Evolutionary conservation across 2,113 vertebrate genomes (phyloP).

Genomic region (Callospermophilus lateralis): DNA sequence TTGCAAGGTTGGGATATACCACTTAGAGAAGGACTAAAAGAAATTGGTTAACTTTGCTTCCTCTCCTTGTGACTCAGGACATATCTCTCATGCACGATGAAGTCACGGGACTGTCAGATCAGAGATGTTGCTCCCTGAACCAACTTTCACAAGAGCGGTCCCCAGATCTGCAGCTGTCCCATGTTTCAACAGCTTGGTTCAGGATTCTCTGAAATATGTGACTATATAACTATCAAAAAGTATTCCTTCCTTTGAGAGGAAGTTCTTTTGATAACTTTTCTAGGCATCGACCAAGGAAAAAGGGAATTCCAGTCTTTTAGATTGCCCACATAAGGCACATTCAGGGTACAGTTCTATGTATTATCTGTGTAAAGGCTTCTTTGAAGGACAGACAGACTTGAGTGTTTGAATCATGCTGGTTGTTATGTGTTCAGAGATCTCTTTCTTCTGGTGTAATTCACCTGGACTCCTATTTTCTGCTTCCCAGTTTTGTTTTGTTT

Average conservation of each 20-base stretch:
- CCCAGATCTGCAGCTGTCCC: background rate
- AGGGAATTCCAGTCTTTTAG: background rate
- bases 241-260: background rate
- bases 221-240: background rate
- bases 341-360: background rate
- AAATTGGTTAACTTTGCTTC: conserved; percentile 27
- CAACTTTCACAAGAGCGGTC: background rate
- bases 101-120: background rate
- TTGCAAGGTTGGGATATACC: background rate
- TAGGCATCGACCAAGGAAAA: background rate
- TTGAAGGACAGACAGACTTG: background rate
- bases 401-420: background rate
- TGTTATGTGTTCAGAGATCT: background rate
- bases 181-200: background rate
- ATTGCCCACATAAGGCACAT: background rate
- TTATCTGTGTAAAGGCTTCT: background rate
- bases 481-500: background rate
- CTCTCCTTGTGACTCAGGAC: background rate
- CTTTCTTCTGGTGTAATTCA: background rate
- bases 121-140: background rate
- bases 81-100: conserved; percentile 10
- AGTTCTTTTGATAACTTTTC: background rate
- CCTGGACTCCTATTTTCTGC: background rate
- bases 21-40: conserved; percentile 13
- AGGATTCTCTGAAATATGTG: background rate